Evolutionary conservation across 1,140 invertebrate genomes (phyloP).

Genomic region (Wasmannia auropunctata): DNA sequence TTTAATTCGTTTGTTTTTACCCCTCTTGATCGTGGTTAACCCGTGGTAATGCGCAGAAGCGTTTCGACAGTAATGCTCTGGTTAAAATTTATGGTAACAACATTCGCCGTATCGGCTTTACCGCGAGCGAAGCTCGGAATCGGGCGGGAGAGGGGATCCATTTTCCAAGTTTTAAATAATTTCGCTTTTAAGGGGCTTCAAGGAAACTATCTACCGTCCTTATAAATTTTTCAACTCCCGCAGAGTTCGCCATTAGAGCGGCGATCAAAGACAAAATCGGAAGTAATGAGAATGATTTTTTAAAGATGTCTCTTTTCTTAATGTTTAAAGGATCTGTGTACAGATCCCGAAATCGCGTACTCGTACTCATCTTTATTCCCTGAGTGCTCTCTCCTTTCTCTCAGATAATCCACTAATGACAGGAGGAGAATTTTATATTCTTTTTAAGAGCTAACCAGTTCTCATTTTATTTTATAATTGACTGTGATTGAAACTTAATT

Average conservation of each 20-base stretch:
- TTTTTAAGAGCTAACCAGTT: neutral
- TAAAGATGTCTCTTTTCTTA: neutral
- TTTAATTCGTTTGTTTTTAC: slow-evolving; percentile 3
- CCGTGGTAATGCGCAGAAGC: neutral
- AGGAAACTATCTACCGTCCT: neutral
- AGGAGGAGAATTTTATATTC: no score
- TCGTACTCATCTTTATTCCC: neutral
- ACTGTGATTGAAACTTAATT: neutral
- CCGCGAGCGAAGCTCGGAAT: neutral
- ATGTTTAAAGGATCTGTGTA: neutral
- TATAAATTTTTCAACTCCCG: slow-evolving; percentile 2
- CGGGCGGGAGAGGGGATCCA: neutral
- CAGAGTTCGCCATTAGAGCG: neutral
- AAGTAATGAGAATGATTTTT: neutral
- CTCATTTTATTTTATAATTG: neutral
- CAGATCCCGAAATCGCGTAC: neutral
- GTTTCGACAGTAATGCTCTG: neutral
- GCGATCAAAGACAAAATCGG: slow-evolving; percentile 7
- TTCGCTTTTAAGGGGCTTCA: neutral
- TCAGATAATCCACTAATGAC: no score
- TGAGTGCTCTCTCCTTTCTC: no score
- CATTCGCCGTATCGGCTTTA: neutral
- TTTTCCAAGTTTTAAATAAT: slow-evolving; percentile 33
- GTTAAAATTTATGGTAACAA: neutral
- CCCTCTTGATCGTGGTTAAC: neutral